phyloP scores from a whole-genome alignment of 2,797 vertebrate species.

The Tokudaia tokunoshimensis region DNA sequence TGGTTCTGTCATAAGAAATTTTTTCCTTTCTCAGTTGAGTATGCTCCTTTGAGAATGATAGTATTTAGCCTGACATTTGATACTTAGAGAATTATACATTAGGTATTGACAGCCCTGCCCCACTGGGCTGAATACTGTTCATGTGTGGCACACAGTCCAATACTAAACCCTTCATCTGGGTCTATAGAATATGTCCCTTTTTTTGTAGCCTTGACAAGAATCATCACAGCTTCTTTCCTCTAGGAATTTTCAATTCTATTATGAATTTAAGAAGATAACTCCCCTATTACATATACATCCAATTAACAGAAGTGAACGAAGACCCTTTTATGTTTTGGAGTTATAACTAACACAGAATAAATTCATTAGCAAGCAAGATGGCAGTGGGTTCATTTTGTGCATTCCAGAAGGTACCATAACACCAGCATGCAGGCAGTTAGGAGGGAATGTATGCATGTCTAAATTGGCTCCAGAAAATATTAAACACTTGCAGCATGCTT shows the following conservation, averaged over 20 bases:
- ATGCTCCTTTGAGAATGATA: not conserved
- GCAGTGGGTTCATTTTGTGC: not conserved
- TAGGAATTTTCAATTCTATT: conserved; percentile 12
- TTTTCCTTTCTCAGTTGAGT: not conserved
- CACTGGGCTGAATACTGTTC: not conserved
- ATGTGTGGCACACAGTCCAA: no score
- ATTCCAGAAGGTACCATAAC: not conserved
- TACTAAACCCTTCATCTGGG: not conserved
- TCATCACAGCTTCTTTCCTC: not conserved
- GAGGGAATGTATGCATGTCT: not conserved
- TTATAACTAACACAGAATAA: not conserved
- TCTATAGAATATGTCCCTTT: not conserved
- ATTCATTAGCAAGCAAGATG: not conserved
- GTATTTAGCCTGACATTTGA: not conserved
- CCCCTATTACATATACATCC: not conserved
- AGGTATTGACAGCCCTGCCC: not conserved
- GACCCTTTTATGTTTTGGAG: not conserved
- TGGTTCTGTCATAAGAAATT: not conserved
- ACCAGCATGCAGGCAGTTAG: not conserved
- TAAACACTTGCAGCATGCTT: not conserved
- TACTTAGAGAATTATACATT: not conserved
- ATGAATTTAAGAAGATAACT: conserved; percentile 8
- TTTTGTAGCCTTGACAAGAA: not conserved
- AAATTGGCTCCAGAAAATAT: conserved; percentile 49
- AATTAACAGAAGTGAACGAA: not conserved